Base-by-base conservation (phyloP, 1,140 invertebrate genomes). In the Himalopsyche phryganea region DNA sequence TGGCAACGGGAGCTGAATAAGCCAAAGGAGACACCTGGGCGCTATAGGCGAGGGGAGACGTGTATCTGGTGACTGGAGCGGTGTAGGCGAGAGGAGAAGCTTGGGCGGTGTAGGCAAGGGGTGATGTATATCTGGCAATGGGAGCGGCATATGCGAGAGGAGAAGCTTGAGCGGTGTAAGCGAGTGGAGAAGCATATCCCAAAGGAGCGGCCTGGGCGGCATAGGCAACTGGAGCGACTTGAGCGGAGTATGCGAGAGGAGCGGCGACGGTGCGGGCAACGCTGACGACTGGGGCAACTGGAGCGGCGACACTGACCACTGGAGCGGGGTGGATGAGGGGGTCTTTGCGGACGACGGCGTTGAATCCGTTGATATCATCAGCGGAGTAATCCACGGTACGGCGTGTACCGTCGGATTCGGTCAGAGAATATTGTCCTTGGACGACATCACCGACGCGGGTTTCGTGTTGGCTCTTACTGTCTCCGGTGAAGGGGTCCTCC, bases 381-480 rank as follows among this genome's bases (percentile, higher is more conserved):
- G 81, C 79, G n/a, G 79, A 72, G 66, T 81, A 84, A 64, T 81
- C 80, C 1, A 83, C 82, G 4, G 76, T 73, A 32, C 82, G 79
- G 23, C 78, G 71, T 2, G 78, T 81, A 14, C 82, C 81, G 52
- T 84, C 82, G 18, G 83, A 73, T 33, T 83, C 81, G 11, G 81
- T 74, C 11, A 83, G 66, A 0, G 80, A 81, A 65, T 83, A 84
- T 46, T 75, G 75, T 17, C 83, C 83, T 60, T 79, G 78, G n/a
- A 84, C 82, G 5, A 81, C 65, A 61, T 84, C 82, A 11, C 83
- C 82, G 58, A 81, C 74, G 17, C 83, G 77, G 61, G 80, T 78
- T 67, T 84, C 82, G 54, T 76, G 72, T 66, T 83, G 81, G 60
- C 75, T 81, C 71, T 85, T 84, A 73, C 75, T 81, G 65, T 84